Conservation (phyloP, 2,888 invertebrate genomes). For the Maniola hyperantus region DNA sequence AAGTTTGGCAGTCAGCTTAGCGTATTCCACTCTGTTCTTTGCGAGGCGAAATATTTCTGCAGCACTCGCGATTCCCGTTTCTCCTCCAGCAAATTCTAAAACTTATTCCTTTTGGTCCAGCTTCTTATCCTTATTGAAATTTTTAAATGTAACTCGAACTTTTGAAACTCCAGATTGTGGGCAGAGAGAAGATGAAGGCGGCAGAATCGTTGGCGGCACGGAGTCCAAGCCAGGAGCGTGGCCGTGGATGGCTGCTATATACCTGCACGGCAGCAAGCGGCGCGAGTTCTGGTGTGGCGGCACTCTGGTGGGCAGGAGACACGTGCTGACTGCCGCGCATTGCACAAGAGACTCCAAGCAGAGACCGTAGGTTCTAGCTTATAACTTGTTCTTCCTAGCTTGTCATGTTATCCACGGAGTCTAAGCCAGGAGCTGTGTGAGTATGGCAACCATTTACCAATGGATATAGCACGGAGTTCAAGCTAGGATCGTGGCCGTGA, state of each 20-base stretch:
- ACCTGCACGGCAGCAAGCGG: constrained; percentile 91
- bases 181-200: constrained; percentile 90
- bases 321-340: constrained; percentile 95
- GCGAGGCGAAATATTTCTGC: too few species aligned
- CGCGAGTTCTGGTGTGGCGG: constrained; percentile 98
- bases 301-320: constrained; percentile 89
- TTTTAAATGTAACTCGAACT: not conserved
- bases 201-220: constrained; percentile 95
- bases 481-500: constrained; percentile 97
- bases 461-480: constrained; percentile 90
- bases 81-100: too few species aligned
- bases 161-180: constrained; percentile 86
- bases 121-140: not conserved
- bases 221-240: constrained; percentile 92
- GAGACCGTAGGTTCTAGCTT: constrained; percentile 86
- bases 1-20: too few species aligned
- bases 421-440: too few species aligned
- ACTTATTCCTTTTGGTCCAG: not conserved
- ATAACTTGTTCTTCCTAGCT: not conserved
- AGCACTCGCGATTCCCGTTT: too few species aligned
- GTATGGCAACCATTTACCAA: too few species aligned
- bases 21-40: too few species aligned
- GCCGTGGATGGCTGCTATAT: constrained; percentile 99
- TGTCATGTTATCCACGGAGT: too few species aligned
- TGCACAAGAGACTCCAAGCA: constrained; percentile 95